Percentiles rank a stretch among this genome's conserved stretches.
These are phyloP conservation scores for Pterocles orientalis DNA, from an alignment of 2,113 vertebrate species.

Conservation along the genomic window DNA sequence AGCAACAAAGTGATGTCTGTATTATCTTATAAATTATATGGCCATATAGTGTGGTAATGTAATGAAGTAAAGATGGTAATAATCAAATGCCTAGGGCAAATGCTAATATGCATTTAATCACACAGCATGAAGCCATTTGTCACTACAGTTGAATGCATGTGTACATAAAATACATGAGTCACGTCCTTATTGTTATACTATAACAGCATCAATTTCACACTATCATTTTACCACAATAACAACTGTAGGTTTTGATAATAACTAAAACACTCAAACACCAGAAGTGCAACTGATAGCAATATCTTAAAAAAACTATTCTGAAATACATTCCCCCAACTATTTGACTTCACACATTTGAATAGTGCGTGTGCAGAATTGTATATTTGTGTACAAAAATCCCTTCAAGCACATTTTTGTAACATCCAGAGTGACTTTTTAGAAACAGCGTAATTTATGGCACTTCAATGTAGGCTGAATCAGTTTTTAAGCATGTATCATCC, in stretches of 20 bases:
- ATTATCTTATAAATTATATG: conserved; percentile 90
- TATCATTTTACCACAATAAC: conserved; percentile 81
- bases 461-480: background rate
- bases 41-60: conserved; percentile 84
- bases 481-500: background rate
- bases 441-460: background rate
- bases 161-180: conserved; percentile 84
- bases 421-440: background rate
- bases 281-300: conserved; percentile 31
- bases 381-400: background rate
- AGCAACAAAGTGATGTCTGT: conserved; percentile 86
- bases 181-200: conserved; percentile 82
- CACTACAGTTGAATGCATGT: conserved; percentile 83
- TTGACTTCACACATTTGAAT: background rate
- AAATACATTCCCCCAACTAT: background rate
- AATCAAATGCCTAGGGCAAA: conserved; percentile 87
- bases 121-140: conserved; percentile 84
- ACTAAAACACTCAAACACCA: conserved; percentile 63
- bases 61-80: conserved; percentile 89
- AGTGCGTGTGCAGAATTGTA: background rate
- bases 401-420: background rate
- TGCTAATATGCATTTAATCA: conserved; percentile 91
- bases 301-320: conserved; percentile 29
- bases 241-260: conserved; percentile 73
- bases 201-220: conserved; percentile 83